Conservation (phyloP, 2,113 vertebrate genomes). For the Silurus asotus region DNA sequence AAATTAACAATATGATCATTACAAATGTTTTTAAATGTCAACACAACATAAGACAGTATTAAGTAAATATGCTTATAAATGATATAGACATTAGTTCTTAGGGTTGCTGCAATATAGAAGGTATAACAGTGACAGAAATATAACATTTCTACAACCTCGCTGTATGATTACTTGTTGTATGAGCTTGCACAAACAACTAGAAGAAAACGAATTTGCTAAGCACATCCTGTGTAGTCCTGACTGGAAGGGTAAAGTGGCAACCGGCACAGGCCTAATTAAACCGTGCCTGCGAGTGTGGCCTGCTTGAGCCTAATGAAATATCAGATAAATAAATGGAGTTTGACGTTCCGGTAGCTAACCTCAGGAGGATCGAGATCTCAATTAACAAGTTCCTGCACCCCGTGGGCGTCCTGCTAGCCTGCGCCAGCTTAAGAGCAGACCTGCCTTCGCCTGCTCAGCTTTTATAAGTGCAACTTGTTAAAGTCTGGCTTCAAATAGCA, state of each 20-base stretch:
- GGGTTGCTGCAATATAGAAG: too few species aligned
- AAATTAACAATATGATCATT: too few species aligned
- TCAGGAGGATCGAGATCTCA: conserved; percentile 66
- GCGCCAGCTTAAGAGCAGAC: conserved; percentile 61
- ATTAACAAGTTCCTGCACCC: conserved; percentile 67
- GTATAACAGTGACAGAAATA: too few species aligned
- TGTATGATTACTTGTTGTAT: background rate
- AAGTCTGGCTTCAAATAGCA: conserved; percentile 55
- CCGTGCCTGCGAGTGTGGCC: conserved; percentile 56
- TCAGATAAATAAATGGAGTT: conserved; percentile 52
- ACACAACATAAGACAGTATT: too few species aligned
- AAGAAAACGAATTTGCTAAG: background rate
- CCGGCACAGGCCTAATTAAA: conserved; percentile 66
- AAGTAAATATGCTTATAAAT: too few species aligned
- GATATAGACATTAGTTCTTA: too few species aligned
- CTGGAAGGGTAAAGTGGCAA: background rate
- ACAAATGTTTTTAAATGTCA: too few species aligned
- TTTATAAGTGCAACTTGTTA: conserved; percentile 65
- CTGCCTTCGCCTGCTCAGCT: conserved; percentile 54
- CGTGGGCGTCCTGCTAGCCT: conserved; percentile 55
- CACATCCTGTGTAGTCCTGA: conserved; percentile 3
- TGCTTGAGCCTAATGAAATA: conserved; percentile 61
- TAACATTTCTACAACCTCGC: background rate
- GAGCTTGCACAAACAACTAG: background rate
- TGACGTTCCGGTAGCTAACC: conserved; percentile 55